Conservation (phyloP, 2,888 invertebrate genomes). For the Eilema griseolum region DNA sequence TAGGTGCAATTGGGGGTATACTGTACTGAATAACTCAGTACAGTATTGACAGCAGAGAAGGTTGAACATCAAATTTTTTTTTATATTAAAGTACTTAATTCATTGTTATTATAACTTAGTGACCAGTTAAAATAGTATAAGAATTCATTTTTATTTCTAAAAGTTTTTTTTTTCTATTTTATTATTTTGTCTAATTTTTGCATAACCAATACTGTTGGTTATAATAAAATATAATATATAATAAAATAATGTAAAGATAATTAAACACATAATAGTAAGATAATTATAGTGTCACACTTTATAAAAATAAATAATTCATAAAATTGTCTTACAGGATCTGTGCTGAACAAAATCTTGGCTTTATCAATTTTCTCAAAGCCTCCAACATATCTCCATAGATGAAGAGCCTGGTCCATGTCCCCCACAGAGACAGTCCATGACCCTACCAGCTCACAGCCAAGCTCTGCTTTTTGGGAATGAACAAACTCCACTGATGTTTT, state of each 20-base stretch:
- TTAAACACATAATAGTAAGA: no score
- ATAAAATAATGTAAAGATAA: no score
- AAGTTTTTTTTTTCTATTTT: not conserved
- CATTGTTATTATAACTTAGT: no score
- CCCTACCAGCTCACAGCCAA: constrained; percentile 95
- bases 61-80: no score
- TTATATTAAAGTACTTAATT: no score
- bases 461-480: constrained; percentile 89
- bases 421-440: constrained; percentile 99
- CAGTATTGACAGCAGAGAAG: no score
- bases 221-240: not conserved
- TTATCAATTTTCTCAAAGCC: constrained; percentile 96
- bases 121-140: no score
- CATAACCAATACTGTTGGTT: not conserved
- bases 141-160: no score
- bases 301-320: not conserved
- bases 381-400: constrained; percentile 98
- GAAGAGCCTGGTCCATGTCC: constrained; percentile 98
- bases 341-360: constrained; percentile 89
- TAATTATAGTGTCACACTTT: no score
- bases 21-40: no score
- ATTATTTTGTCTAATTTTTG: not conserved
- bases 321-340: constrained; percentile 88
- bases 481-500: constrained; percentile 93
- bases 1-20: no score